Conservation (phyloP, 2,113 vertebrate species). For the Proteles cristata region DNA sequence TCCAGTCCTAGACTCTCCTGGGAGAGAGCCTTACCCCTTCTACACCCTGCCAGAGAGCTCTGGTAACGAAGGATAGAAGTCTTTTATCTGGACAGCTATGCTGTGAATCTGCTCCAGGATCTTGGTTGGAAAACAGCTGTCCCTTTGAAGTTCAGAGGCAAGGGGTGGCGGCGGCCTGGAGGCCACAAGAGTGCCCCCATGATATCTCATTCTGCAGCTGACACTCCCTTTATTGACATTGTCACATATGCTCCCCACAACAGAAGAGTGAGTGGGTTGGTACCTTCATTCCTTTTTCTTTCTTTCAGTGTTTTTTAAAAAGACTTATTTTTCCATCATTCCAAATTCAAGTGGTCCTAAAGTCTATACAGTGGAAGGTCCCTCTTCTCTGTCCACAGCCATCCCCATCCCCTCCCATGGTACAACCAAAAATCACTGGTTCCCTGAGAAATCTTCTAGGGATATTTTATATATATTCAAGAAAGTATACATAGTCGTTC, state of each 20-base stretch:
- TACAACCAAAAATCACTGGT: not conserved
- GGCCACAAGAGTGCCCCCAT: rapidly evolving
- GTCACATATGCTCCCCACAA: not conserved
- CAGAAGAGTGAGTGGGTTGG: too few species aligned
- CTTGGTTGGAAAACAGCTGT: not conserved
- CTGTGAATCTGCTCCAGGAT: not conserved
- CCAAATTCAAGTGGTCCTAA: not conserved
- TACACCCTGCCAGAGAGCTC: not conserved
- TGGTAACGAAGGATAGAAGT: not conserved
- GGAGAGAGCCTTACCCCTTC: not conserved
- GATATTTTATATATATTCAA: not conserved
- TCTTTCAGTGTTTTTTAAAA: not conserved
- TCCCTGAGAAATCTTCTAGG: slow-evolving; percentile 2
- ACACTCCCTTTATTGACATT: not conserved
- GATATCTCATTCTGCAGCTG: rapidly evolving
- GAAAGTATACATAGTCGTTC: not conserved
- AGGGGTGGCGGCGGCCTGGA: not conserved
- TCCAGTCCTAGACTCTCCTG: not conserved
- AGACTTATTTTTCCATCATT: slow-evolving; percentile 4
- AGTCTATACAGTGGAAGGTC: not conserved
- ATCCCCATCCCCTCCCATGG: not conserved
- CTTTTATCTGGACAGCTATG: not conserved
- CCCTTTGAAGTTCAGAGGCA: not conserved
- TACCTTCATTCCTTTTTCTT: not conserved
- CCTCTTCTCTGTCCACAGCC: not conserved